Base-by-base conservation (phyloP, 1,140 invertebrate genomes). In the Diplogasteroides magnus region DNA sequence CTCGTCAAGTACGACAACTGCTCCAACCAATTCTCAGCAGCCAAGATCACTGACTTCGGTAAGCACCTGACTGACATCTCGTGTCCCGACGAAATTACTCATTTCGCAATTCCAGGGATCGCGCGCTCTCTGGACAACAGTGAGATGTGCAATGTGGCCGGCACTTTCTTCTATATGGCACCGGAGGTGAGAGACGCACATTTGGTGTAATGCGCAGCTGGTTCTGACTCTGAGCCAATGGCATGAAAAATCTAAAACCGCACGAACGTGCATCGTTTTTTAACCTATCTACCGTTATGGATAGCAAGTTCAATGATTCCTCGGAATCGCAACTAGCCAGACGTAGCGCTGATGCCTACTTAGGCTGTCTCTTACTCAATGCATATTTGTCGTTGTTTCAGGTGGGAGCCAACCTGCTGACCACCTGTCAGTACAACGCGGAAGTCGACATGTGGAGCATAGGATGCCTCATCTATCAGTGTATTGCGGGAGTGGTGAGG, bases 31-130 rank as follows among this genome's bases (percentile, higher is more conserved):
- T 59, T 81, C 64, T 29, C 31, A 15, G 67, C 61, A 26, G 79
- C 79, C 19, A 81, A 81, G 62, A 71, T 81, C 29, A 82, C 80
- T 3, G 79, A 81, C 64, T 81, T 81, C 67, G 79, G 79, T 72
- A 19, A 71, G 65, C 6, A 29, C 59, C 15, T 56, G 15, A 56
- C 23, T 56, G 15, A 15, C 23, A 19, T 56, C 15, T 23, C 23
- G 23, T 19, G 55, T 56, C 23, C 23, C 15, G 15, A 56, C 15
- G 55, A 23, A 56, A 56, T 56, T 23, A 56, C 55, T 23, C 2
- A 76, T 78, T 29, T 80, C 69, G 1, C 77, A 76, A 15, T 61
- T 72, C 67, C 27, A 72, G 70, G 70, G 14, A 72, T 72, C 23
- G 58, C 64, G 2, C 68, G 70, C 61, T 67, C 70, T 6, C 65